Evolutionary conservation across 2,888 invertebrate genomes (phyloP).

Genomic region (Choristoneura rosaceana): DNA sequence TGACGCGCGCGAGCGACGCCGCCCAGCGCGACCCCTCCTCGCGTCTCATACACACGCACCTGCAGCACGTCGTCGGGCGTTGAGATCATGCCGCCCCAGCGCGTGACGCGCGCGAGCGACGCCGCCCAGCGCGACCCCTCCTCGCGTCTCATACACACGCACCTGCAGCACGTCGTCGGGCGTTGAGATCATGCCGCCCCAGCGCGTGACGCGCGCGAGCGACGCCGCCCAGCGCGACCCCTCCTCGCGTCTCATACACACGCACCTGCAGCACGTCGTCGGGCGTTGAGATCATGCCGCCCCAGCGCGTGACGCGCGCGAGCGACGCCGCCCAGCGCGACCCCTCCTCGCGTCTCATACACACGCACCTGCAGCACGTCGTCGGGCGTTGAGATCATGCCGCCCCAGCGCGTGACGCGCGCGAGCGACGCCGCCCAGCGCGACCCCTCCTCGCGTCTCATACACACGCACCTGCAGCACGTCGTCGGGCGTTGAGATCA

Average conservation of each 20-base stretch:
- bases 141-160: constrained; percentile 96
- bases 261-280: constrained; percentile 95
- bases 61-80: constrained; percentile 97
- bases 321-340: constrained; percentile 94
- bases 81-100: constrained; percentile 99
- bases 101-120: constrained; percentile 93
- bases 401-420: constrained; percentile 98
- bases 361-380: constrained; percentile 92
- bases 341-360: constrained; percentile 96
- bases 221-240: constrained; percentile 95
- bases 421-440: constrained; percentile 94
- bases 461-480: constrained; percentile 95
- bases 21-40: constrained; percentile 97
- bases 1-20: constrained; percentile 94
- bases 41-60: constrained; percentile 92
- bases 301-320: constrained; percentile 97
- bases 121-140: constrained; percentile 96
- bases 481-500: constrained; percentile 98
- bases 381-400: constrained; percentile 99
- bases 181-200: constrained; percentile 99
- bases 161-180: constrained; percentile 96
- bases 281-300: constrained; percentile 99
- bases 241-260: constrained; percentile 95
- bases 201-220: constrained; percentile 95
- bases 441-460: constrained; percentile 97